A percentile compares a stretch with the other conserved stretches of the same genome.
Evolutionary conservation across 2,888 invertebrate genomes (phyloP).

Genomic region (Molorchus minor): DNA sequence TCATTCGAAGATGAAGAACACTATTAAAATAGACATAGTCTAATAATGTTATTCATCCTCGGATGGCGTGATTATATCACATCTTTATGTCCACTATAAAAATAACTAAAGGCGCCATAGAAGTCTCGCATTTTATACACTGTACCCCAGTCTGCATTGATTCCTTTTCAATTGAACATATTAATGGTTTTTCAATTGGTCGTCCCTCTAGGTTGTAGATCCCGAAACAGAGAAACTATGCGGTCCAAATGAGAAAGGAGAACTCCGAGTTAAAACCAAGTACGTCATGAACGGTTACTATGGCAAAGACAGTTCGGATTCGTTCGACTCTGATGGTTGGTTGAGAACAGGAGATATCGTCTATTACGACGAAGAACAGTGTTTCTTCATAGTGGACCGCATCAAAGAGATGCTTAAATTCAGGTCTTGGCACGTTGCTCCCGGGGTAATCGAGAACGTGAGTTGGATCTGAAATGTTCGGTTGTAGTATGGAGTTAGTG

Average conservation of each 20-base stretch:
- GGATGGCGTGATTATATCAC: no score
- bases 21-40: no score
- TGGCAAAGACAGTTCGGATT: conserved; percentile 61
- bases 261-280: conserved; percentile 64
- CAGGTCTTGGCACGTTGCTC: conserved; percentile 63
- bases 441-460: conserved; percentile 52
- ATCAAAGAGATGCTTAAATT: conserved; percentile 66
- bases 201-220: conserved; percentile 52
- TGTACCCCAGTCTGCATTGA: no score
- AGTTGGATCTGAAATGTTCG: neutral
- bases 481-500: neutral
- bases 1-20: no score
- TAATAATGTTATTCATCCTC: no score
- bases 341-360: conserved; percentile 66
- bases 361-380: conserved; percentile 64
- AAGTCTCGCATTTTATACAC: no score
- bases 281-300: conserved; percentile 63
- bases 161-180: no score
- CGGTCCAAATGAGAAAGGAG: conserved; percentile 63
- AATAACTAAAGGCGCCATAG: no score
- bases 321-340: conserved; percentile 64
- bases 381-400: conserved; percentile 65
- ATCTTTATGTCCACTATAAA: no score
- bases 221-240: conserved; percentile 49
- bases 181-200: no score